Evolutionary conservation across 2,113 vertebrate species (phyloP), one percentile per base, ranked within the genome.

Genomic region (Procavia capensis): DNA sequence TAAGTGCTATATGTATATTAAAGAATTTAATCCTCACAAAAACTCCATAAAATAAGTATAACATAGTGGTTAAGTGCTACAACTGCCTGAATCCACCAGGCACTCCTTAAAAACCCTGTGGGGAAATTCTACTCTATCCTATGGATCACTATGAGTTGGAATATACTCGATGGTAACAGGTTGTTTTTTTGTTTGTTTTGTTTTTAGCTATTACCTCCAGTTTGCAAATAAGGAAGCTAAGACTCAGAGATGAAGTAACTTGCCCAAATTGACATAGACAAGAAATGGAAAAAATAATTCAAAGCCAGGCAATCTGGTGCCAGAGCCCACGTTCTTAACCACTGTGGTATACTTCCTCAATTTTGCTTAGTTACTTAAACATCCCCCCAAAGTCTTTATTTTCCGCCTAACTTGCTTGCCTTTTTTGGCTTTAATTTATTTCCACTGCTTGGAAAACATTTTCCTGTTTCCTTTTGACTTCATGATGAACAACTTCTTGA

Each of bases 191-290:
- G n/a, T n/a, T n/a, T n/a, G n/a, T n/a, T n/a, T n/a, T n/a, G n/a
- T n/a, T n/a, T n/a, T n/a, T n/a, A n/a, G n/a, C 57, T 50, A 6
- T 90, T 74, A 61, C 19, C 76, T 88, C 34, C 31, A 92, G 14
- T 43, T 95, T 91, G 78, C 31, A 63, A 31, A 90, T 74, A 59
- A 96, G 43, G 31, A 95, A 90, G 14, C 61, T 82, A 34, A 66
- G 20, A 75, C 11, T 36, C 20, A 72, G 20, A 95, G 5, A 59
- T 3, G 43, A 59, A 79, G 47, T 88, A 87, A 61, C 36, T 90
- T 93, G 39, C 66, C 57, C n/a, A 22, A 75, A 16, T 36, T 84
- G 66, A 85, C 13, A 90, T 31, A 76, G 63, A 66, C 34, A 84
- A 80, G 31, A 41, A 54, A 36, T 24, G 41, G 27, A 85, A 50